Percentiles rank a stretch among this genome's conserved stretches.
These are phyloP conservation scores for Notoglanidium macrostoma DNA, from an alignment of 2,797 vertebrate genomes.

Conservation along the genomic window DNA sequence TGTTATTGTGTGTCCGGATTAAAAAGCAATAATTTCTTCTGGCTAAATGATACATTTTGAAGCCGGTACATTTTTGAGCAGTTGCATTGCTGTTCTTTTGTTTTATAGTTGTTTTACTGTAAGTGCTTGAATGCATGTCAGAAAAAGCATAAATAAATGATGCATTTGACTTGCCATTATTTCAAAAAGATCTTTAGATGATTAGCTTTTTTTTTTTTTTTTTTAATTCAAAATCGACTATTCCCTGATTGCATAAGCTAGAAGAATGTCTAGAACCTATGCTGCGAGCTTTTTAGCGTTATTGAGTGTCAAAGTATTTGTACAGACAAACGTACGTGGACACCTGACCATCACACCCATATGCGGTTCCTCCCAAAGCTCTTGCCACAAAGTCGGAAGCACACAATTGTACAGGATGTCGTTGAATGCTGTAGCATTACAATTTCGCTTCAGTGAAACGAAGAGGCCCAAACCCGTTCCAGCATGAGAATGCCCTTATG, in stretches of 20 bases:
- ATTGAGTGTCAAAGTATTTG: background rate
- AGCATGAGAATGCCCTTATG: background rate
- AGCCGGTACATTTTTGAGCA: background rate
- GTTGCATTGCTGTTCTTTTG: slow-evolving; percentile 41
- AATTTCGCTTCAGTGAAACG: background rate
- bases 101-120: slow-evolving; percentile 42
- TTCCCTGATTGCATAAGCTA: background rate
- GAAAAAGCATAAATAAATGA: background rate
- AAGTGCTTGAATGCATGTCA: background rate
- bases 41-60: slow-evolving; percentile 54
- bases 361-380: background rate
- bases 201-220: background rate
- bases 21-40: slow-evolving; percentile 64
- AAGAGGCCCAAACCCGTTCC: background rate
- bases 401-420: background rate
- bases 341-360: background rate
- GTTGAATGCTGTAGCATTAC: background rate
- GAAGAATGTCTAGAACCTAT: background rate
- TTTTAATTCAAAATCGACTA: background rate
- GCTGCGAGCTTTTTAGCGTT: background rate
- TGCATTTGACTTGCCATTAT: background rate
- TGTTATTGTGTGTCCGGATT: slow-evolving; percentile 55
- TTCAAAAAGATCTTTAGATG: background rate
- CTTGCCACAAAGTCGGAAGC: background rate
- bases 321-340: background rate